Evolutionary conservation across 2,888 invertebrate genomes (phyloP), one percentile per base, ranked within the genome.

Genomic region (Drosophila imparisetae): DNA sequence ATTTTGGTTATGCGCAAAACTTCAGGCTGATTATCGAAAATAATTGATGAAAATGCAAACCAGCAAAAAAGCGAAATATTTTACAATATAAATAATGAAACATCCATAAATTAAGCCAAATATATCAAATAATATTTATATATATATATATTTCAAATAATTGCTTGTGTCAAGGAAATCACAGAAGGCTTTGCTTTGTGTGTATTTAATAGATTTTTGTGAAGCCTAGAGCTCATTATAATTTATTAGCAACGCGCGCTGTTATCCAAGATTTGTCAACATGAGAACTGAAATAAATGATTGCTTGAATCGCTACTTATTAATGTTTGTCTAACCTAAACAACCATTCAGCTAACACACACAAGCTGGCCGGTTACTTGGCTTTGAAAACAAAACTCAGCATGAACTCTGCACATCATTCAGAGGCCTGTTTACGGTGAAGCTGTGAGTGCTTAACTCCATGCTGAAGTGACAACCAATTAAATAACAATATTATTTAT

Each of bases 391-490:
- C n/a, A 21, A 36, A 5, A 52, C 70, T 49, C 80, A 68, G 71
- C 70, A 32, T 79, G 76, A 78, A 71, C 62, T 77, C 72, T 38
- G 36, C 59, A 29, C 59, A 80, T 69, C 80, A 63, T 69, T 65
- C 40, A 36, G 45, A 59, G 48, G 27, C 42, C 45, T 18, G 53
- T 66, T 75, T 60, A 34, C 48, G n/a, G 27, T n/a, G 36, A 50
- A 60, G 58, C 65, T 68, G 70, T 58, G 66, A 57, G 75, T 69
- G 75, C 75, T 86, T 83, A 66, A 70, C 64, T 68, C 48, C 62
- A 59, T 74, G 52, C 66, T 72, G 72, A 90, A 83, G 86, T 88
- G 90, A 85, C 85, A 85, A 86, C 83, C 85, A 85, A 90, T 90
- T 85, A 90, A 88, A 83, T 75, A 83, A 40, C 63, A 68, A 87